Percentiles rank a stretch among this genome's conserved stretches.
Evolutionary conservation across 2,797 vertebrate genomes (phyloP).

Genomic region (Ptychobarbus kaznakovi): DNA sequence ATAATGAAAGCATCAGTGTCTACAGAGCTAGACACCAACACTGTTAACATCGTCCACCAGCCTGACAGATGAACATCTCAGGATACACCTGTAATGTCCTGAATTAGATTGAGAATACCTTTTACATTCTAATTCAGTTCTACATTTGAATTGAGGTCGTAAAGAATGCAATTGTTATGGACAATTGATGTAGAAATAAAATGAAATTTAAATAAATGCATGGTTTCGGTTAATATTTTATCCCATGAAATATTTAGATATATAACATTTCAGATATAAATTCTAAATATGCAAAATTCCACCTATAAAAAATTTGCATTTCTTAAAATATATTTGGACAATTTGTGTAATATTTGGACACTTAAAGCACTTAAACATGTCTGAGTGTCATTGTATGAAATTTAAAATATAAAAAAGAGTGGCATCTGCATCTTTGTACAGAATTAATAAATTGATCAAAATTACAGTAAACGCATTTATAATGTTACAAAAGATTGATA

Average conservation of each 20-base stretch:
- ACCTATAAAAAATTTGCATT: background rate
- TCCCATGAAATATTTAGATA: background rate
- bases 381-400: background rate
- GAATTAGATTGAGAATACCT: background rate
- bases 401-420: background rate
- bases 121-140: background rate
- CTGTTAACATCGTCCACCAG: background rate
- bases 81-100: background rate
- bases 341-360: background rate
- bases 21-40: background rate
- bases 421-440: background rate
- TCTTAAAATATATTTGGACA: background rate
- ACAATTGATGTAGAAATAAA: background rate
- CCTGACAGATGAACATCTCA: background rate
- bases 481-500: too few relatives aligned
- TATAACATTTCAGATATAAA: background rate
- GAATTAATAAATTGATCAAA: too few relatives aligned
- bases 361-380: background rate
- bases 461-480: background rate
- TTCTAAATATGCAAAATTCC: background rate
- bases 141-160: background rate
- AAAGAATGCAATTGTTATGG: background rate
- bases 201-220: background rate
- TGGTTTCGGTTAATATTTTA: background rate
- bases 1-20: conserved; percentile 26